phyloP scores from a whole-genome alignment of 2,888 invertebrate genomes.

The Loripinus fragilis region DNA sequence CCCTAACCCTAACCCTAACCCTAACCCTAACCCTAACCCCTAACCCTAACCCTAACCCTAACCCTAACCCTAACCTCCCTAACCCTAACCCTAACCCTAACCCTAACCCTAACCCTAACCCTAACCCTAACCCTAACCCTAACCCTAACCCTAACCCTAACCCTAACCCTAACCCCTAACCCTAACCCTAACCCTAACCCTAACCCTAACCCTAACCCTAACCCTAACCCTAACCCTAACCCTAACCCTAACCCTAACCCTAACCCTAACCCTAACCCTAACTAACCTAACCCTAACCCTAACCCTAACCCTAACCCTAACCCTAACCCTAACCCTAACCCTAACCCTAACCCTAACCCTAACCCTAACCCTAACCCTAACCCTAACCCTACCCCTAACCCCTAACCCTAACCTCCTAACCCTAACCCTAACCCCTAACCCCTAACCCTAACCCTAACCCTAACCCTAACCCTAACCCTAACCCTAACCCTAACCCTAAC shows the following conservation, averaged over 20 bases:
- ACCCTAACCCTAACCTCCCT: conserved; percentile 2
- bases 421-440: conserved; percentile 14
- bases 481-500: conserved; percentile 18
- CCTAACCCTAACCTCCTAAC: conserved; percentile 18
- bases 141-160: conserved; percentile 38
- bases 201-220: conserved; percentile 32
- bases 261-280: conserved; percentile 44
- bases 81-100: conserved; percentile 17
- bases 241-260: conserved; percentile 8
- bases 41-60: conserved; percentile 23
- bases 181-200: conserved; percentile 50
- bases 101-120: conserved; percentile 25
- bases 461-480: conserved; percentile 14
- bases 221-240: conserved; percentile 15
- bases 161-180: conserved; percentile 60
- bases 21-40: too few species aligned
- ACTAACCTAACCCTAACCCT: conserved; percentile 59
- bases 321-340: conserved; percentile 25
- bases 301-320: conserved; percentile 20
- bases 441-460: conserved; percentile 18
- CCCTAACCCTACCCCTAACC: conserved; percentile 19
- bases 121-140: conserved; percentile 23
- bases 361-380: conserved; percentile 25
- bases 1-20: conserved; percentile 24
- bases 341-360: conserved; percentile 26